Percentiles rank a stretch among this genome's conserved stretches.
Evolutionary conservation across 2,888 invertebrate species (phyloP).

Genomic region (Mimachlamys varia): DNA sequence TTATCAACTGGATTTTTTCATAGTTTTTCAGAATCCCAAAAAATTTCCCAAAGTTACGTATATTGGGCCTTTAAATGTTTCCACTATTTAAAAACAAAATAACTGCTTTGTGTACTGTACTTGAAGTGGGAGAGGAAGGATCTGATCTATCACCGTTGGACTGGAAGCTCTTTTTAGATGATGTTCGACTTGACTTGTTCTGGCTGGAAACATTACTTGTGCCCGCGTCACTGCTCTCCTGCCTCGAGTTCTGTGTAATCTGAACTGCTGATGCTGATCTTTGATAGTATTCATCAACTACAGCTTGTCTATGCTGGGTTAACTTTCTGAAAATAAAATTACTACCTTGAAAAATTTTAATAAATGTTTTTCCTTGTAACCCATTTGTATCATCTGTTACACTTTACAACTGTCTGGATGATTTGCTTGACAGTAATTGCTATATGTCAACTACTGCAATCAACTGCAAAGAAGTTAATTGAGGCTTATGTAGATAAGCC

Average conservation of each 20-base stretch:
- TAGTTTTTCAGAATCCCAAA: too few relatives aligned
- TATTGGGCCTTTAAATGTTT: too few relatives aligned
- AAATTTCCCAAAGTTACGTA: too few relatives aligned
- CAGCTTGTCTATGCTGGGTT: constrained; percentile 67
- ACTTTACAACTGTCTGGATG: too few relatives aligned
- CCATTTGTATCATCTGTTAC: too few relatives aligned
- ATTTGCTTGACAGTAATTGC: too few relatives aligned
- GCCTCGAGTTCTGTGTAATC: neutral
- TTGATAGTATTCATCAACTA: constrained; percentile 55
- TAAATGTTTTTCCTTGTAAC: neutral
- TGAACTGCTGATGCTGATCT: constrained; percentile 37
- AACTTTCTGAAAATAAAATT: constrained; percentile 64
- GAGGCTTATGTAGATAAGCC: too few relatives aligned
- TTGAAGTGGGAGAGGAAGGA: constrained; percentile 32
- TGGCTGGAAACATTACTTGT: neutral
- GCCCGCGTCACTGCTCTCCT: neutral
- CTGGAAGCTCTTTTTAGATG: neutral
- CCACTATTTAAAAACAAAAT: too few relatives aligned
- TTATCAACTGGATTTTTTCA: too few relatives aligned
- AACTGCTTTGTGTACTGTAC: neutral
- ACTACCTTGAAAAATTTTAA: neutral
- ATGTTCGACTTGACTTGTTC: constrained; percentile 5
- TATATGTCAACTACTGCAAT: too few relatives aligned
- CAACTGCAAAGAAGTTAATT: neutral
- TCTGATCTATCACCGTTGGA: constrained; percentile 1